Conservation (phyloP, 1,140 invertebrate genomes). For the Drosophila erecta region DNA sequence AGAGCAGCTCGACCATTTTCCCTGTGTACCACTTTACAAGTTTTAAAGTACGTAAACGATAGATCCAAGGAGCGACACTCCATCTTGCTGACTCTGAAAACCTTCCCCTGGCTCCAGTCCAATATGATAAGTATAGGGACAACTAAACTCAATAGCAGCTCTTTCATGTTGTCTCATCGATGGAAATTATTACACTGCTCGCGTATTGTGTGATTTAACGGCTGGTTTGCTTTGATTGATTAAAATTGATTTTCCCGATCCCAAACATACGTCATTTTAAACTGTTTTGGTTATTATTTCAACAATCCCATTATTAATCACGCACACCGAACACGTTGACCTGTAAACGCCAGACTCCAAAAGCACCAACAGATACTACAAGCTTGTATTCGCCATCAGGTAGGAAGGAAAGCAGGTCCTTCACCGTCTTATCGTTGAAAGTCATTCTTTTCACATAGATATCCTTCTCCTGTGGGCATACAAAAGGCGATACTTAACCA, state of each 20-base stretch:
- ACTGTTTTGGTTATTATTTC: constrained; percentile 3
- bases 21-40: constrained; percentile 26
- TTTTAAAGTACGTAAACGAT: constrained; percentile 22
- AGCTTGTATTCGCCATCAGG: constrained; percentile 46
- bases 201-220: constrained; percentile 3
- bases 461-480: constrained; percentile 27
- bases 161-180: constrained; percentile 30
- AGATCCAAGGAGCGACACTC: constrained; percentile 38
- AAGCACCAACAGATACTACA: constrained; percentile 7
- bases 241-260: not conserved
- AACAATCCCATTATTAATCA: constrained; percentile 13
- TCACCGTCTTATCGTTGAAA: constrained; percentile 4
- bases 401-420: constrained; percentile 18
- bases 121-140: not conserved
- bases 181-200: constrained; percentile 1
- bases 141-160: not conserved
- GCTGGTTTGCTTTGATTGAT: constrained; percentile 4
- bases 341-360: constrained; percentile 23
- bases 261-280: not conserved
- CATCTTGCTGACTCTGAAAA: constrained; percentile 39
- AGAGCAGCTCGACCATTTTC: constrained; percentile 24
- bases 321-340: constrained; percentile 30
- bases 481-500: not conserved
- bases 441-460: constrained; percentile 16
- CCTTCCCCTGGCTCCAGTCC: not conserved